Evolutionary conservation across 2,888 invertebrate genomes (phyloP).

Genomic region (Rhodophaea formosa): DNA sequence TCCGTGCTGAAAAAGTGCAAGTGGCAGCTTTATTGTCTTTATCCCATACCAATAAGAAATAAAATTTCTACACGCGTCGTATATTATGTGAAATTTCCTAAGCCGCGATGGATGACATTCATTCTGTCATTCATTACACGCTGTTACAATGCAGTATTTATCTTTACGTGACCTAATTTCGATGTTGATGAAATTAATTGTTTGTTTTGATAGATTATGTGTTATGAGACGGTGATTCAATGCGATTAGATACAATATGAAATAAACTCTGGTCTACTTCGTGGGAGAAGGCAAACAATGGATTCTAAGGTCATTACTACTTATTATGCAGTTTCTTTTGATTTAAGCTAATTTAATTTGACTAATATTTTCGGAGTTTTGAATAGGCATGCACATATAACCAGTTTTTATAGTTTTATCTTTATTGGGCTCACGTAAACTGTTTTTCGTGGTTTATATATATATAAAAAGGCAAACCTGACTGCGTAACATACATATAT

Average conservation of each 20-base stretch:
- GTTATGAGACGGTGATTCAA: background rate
- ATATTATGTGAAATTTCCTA: background rate
- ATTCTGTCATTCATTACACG: background rate
- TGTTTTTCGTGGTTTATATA: too few species aligned
- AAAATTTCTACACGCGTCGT: too few species aligned
- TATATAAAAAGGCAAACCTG: too few species aligned
- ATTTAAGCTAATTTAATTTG: slow-evolving; percentile 14
- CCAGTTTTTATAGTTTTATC: background rate
- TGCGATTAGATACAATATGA: slow-evolving; percentile 22
- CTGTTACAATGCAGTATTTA: background rate
- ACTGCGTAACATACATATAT: too few species aligned
- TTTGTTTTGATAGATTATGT: slow-evolving; percentile 1
- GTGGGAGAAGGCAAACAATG: slow-evolving; percentile 62
- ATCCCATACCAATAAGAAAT: too few species aligned
- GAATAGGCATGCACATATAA: background rate
- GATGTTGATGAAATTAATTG: background rate
- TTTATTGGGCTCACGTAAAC: background rate
- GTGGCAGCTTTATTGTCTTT: too few species aligned
- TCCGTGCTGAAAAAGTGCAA: too few species aligned
- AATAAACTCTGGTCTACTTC: slow-evolving; percentile 45
- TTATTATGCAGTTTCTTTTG: slow-evolving; percentile 24
- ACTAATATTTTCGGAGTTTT: background rate
- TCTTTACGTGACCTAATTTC: background rate
- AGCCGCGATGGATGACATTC: background rate
- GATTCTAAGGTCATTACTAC: slow-evolving; percentile 54